These are phyloP conservation scores for Acanthosoma haemorrhoidale DNA, from an alignment of 2,888 invertebrate genomes.

Conservation along the genomic window DNA sequence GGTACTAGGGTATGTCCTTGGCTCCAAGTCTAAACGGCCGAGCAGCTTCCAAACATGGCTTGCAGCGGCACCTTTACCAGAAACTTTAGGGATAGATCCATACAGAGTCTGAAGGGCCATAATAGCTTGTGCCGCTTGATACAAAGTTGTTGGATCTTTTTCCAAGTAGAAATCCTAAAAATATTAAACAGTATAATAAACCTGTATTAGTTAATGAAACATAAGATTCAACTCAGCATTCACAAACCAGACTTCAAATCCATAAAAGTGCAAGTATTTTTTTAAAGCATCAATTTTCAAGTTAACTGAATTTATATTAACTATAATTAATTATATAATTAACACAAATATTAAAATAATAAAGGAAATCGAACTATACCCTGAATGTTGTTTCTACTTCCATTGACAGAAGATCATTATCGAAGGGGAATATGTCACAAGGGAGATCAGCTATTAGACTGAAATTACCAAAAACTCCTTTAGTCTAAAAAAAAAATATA, in stretches of 20 bases:
- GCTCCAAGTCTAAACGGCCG: constrained; percentile 63
- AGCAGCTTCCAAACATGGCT: constrained; percentile 85
- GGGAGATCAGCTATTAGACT: constrained; percentile 75
- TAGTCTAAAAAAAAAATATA: constrained; percentile 52
- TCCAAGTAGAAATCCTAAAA: constrained; percentile 73
- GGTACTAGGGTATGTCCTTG: constrained; percentile 43
- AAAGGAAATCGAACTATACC: constrained; percentile 50
- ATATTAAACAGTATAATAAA: no score
- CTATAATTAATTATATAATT: neutral
- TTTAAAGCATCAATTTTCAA: no score
- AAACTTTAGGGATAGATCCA: constrained; percentile 82
- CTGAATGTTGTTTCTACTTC: constrained; percentile 73
- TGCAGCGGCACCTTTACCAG: constrained; percentile 83
- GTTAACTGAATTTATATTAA: neutral
- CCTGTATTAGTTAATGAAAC: no score
- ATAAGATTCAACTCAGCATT: no score
- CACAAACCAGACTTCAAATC: no score
- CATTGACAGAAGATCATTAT: constrained; percentile 88
- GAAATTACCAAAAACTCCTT: constrained; percentile 73
- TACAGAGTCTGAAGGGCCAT: constrained; percentile 79
- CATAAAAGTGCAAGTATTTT: no score
- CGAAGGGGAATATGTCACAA: constrained; percentile 84
- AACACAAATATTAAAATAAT: neutral
- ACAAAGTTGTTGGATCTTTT: constrained; percentile 81
- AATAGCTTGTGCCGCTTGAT: constrained; percentile 80